Percentiles rank a stretch among this genome's conserved stretches.
These are phyloP conservation scores for Malurus elegans DNA, from an alignment of 2,113 vertebrate genomes.

Conservation along the genomic window DNA sequence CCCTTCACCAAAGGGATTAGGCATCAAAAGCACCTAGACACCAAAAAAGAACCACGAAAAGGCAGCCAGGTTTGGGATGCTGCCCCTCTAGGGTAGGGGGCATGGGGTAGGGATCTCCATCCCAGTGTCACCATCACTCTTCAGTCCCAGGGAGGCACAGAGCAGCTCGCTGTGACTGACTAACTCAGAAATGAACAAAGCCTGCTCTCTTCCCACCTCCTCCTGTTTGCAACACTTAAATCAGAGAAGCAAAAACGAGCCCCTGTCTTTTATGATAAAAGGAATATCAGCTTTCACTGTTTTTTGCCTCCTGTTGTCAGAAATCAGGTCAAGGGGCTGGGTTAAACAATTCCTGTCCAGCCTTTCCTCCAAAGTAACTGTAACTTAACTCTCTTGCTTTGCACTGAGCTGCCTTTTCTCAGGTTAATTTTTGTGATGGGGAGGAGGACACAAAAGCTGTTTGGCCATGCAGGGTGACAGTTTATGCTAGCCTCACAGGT, in stretches of 20 bases:
- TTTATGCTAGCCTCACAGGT: background rate
- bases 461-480: background rate
- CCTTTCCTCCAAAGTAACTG: background rate
- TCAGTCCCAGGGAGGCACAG: background rate
- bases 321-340: background rate
- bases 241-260: background rate
- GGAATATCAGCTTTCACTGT: background rate
- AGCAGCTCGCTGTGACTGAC: background rate
- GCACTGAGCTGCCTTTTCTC: background rate
- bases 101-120: background rate
- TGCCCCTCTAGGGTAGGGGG: background rate
- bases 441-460: background rate
- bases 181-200: background rate
- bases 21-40: background rate
- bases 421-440: background rate
- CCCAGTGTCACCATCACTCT: background rate
- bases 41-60: background rate
- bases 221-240: background rate
- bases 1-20: background rate
- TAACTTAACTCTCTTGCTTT: background rate
- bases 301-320: background rate
- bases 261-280: background rate
- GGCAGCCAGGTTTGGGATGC: accelerated
- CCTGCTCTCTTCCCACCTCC: background rate
- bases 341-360: background rate